Percentiles rank a stretch among this genome's conserved stretches.
Conservation (phyloP, 2,797 vertebrate species). For the Lepus oiostolus region DNA sequence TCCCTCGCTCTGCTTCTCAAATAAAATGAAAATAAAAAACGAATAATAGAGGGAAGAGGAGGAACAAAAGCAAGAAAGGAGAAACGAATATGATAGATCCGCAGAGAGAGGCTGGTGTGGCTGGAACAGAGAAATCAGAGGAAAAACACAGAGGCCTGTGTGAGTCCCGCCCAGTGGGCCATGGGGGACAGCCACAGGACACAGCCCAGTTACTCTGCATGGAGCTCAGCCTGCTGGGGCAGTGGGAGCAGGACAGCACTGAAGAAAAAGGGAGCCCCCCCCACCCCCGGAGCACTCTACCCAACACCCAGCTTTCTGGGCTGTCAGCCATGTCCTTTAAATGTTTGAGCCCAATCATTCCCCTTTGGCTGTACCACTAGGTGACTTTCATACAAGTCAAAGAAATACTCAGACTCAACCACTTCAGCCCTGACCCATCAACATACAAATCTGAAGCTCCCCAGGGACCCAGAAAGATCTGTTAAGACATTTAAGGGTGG, state of each 20-base stretch:
- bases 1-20: too few species aligned
- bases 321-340: conserved; percentile 59
- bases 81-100: not conserved
- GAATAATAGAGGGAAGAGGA: not conserved
- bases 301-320: not conserved
- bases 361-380: conserved; percentile 15
- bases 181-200: not conserved
- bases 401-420: conserved; percentile 55
- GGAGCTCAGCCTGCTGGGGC: not conserved
- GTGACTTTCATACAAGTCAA: conserved; percentile 57
- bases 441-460: conserved; percentile 18
- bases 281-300: not conserved
- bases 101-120: not conserved
- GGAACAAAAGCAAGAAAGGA: not conserved
- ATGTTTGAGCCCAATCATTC: conserved; percentile 39
- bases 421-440: conserved; percentile 62
- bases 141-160: not conserved
- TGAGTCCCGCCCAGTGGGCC: not conserved
- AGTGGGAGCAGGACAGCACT: not conserved
- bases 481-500: conserved; percentile 47
- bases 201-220: not conserved
- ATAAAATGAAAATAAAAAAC: too few species aligned
- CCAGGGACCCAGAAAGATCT: conserved; percentile 6
- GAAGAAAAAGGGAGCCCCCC: not conserved
- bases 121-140: not conserved